Base-by-base conservation (phyloP, 2,113 vertebrate genomes). In the Corynorhinus townsendii region DNA sequence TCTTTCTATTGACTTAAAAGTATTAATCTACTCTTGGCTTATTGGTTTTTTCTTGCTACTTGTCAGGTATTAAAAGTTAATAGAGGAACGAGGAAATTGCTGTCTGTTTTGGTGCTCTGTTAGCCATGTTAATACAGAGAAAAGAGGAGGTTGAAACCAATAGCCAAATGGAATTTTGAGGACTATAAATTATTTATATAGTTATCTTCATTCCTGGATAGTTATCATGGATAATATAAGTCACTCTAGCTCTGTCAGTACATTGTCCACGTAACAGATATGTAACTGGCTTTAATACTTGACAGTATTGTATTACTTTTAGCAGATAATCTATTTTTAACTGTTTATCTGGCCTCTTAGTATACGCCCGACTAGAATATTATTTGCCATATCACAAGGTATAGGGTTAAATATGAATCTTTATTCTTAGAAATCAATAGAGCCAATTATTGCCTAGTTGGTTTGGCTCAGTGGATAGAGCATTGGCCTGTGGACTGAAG, bases 51-150 rank as follows among this genome's bases (percentile, higher is more conserved):
- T 76, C 84, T 94, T 69, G 68, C 68, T 92, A 16, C 79, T 96
- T 90, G 71, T 90, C 92, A 90, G 82, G 52, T 45, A 86, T 45
- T 95, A 43, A 94, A 82, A 93, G 75, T 85, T 95, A 96, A 90
- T 28, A 95, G 20, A 93, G 72, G 56, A 80, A 14, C 1, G 0
- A 91, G 81, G 69, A 95, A 75, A 72, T 84, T 80, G 38, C 33
- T 92, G 7, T 91, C 35, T 75, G 30, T 94, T 91, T 92, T 59
- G 43, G 68, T 90, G 49, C 64, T 96, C 40, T 95, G 1, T 93
- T 90, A 95, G 77, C 62, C 72, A 76, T 83, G 54, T 93, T 93
- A 89, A 72, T 77, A 90, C 94, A 95, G 54, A 90, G 68, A 89
- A 96, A 89, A 95, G 49, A 82, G 59, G 59, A 86, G 33, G 30